Percentiles rank a stretch among this genome's conserved stretches.
These are phyloP conservation scores for Synanthedon andrenaeformis DNA, from an alignment of 2,888 invertebrate genomes.

Conservation along the genomic window DNA sequence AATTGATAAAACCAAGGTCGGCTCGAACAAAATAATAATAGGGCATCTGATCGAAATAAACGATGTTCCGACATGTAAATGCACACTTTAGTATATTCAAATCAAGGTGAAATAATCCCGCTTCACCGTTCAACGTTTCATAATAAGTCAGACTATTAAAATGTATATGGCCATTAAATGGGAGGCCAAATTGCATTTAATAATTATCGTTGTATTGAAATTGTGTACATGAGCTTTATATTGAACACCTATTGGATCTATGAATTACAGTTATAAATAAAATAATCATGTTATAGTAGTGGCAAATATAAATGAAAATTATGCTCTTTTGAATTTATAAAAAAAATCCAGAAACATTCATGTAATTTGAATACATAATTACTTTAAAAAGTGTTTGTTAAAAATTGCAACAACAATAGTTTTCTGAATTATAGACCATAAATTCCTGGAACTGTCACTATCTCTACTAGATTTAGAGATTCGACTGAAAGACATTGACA, in stretches of 20 bases:
- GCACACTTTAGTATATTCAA: slow-evolving; percentile 2
- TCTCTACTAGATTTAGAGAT: not conserved
- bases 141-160: not conserved
- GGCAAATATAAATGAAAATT: no score
- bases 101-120: slow-evolving; percentile 4
- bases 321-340: no score
- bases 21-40: slow-evolving; percentile 5
- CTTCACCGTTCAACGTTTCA: not conserved
- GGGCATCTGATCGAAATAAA: slow-evolving; percentile 6
- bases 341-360: no score
- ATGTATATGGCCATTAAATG: no score
- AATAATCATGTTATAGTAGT: no score
- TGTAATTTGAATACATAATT: no score
- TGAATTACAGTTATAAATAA: no score
- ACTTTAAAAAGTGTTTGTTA: no score
- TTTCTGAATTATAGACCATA: no score
- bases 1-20: slow-evolving; percentile 3
- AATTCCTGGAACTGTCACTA: not conserved
- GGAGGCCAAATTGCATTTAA: not conserved
- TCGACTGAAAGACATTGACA: not conserved
- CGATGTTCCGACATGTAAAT: slow-evolving; percentile 8
- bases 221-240: no score
- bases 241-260: no score
- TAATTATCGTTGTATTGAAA: not conserved
- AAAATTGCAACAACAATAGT: no score